Base-by-base conservation (phyloP, 1,140 invertebrate genomes). In the Calliphora vicina region DNA sequence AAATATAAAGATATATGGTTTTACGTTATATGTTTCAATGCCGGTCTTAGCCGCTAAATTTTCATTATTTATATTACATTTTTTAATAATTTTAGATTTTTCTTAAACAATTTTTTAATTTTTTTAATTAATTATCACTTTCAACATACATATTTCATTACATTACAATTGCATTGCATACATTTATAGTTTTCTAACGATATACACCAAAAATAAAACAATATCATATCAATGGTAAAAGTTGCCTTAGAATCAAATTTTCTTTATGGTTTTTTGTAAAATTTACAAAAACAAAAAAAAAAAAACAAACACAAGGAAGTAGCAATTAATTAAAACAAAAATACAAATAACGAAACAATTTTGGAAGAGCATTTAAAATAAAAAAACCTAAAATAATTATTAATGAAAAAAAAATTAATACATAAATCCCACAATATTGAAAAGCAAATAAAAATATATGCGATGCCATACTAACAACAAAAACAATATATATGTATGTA, bases 151-250 rank as follows among this genome's bases (percentile, higher is more conserved):
- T 42, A n/a, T 42, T 17, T 35, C 73, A 76, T 57, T 50, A 27
- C 25, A 57, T 81, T 15, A 29, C 9, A 29, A n/a, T 25, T 67
- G 10, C 17, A 29, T 45, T 61, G 17, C 42, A 67, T 81, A 61
- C 45, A 61, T 71, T 67, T 27, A 67, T 29, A 71, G 17, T 81
- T 67, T 29, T 35, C 35, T 23, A 43, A 78, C 29, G 35, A 42
- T 76, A 35, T 76, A 76, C 50, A 83, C 27, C 81, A 85, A 73
- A 74, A 27, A 43, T 88, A 86, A 85, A 84, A 87, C 84, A 78
- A 45, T 78, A 78, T 88, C 88, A 88, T 89, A 89, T 89, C 88
- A 86, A 88, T 87, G 88, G 88, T 89, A 83, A 89, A 88, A 88
- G 88, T 88, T 89, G 88, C 88, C 88, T 89, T 89, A 89, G 87